Conservation (phyloP, 2,888 invertebrate genomes). For the Lucinisca nassula region DNA sequence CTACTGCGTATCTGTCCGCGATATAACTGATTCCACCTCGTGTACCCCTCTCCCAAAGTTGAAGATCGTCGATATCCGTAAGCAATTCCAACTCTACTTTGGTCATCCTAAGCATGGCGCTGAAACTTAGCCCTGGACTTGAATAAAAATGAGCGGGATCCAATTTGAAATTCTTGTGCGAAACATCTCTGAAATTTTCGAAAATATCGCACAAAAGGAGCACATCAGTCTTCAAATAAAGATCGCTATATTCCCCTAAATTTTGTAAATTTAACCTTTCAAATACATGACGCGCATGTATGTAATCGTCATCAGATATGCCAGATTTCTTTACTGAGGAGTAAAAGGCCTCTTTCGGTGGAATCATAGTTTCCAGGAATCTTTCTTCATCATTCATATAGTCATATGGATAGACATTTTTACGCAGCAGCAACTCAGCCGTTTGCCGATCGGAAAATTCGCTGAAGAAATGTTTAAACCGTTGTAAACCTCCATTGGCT, state of each 20-base stretch:
- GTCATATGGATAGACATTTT: slow-evolving; percentile 33
- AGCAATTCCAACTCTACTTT: slow-evolving; percentile 43
- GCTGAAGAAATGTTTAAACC: background rate
- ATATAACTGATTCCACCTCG: slow-evolving; percentile 53
- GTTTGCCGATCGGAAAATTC: too few relatives aligned
- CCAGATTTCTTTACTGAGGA: background rate
- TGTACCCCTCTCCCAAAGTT: slow-evolving; percentile 31
- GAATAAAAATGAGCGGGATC: slow-evolving; percentile 58
- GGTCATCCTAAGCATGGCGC: slow-evolving; percentile 40
- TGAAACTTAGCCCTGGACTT: slow-evolving; percentile 47
- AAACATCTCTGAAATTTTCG: slow-evolving; percentile 44
- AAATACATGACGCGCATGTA: slow-evolving; percentile 32
- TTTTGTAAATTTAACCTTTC: slow-evolving; percentile 2
- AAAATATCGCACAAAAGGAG: slow-evolving; percentile 45
- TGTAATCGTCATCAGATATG: slow-evolving; percentile 6
- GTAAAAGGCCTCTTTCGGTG: background rate
- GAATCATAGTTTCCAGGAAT: background rate
- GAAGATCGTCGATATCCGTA: slow-evolving; percentile 42
- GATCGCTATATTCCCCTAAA: slow-evolving; percentile 47
- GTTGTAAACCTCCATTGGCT: background rate
- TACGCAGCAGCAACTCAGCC: background rate
- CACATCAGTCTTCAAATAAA: slow-evolving; percentile 45
- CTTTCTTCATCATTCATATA: slow-evolving; percentile 25
- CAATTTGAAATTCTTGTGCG: slow-evolving; percentile 37
- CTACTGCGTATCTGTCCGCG: slow-evolving; percentile 35